These are phyloP conservation scores for Chelonus formosanus DNA, from an alignment of 2,888 invertebrate species.

Conservation along the genomic window DNA sequence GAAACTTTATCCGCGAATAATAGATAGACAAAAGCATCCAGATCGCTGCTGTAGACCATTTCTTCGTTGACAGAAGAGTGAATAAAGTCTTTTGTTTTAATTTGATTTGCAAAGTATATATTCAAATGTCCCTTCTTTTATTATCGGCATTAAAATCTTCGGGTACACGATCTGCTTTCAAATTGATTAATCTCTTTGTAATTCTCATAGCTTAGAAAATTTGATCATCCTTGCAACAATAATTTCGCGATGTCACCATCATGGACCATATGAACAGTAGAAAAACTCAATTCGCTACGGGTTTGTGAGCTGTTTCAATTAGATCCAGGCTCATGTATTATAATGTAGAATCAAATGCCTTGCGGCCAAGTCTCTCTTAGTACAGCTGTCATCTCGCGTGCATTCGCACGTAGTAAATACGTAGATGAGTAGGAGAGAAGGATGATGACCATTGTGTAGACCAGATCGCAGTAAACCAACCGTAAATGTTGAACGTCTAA, in stretches of 20 bases:
- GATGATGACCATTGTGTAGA: constrained; percentile 44
- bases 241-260: constrained; percentile 32
- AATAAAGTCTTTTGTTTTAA: constrained; percentile 61
- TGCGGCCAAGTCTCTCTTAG: constrained; percentile 41
- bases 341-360: constrained; percentile 57
- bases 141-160: constrained; percentile 27
- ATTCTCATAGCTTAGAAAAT: constrained; percentile 17
- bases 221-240: constrained; percentile 16
- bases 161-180: constrained; percentile 7
- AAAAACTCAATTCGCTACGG: constrained; percentile 51
- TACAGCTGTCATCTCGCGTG: constrained; percentile 44
- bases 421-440: constrained; percentile 34
- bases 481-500: constrained; percentile 62
- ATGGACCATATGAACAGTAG: constrained; percentile 13
- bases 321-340: constrained; percentile 50
- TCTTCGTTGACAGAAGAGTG: constrained; percentile 34
- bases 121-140: constrained; percentile 47
- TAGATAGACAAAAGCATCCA: constrained; percentile 39
- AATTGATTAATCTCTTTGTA: constrained; percentile 18
- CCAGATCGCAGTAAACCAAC: constrained; percentile 55
- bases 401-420: constrained; percentile 24
- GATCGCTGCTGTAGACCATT: constrained; percentile 28
- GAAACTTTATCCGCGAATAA: constrained; percentile 34
- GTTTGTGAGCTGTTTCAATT: constrained; percentile 56
- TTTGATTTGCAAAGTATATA: constrained; percentile 55